These are phyloP conservation scores for Babyrousa celebensis DNA, from an alignment of 2,797 vertebrate genomes.

Conservation along the genomic window DNA sequence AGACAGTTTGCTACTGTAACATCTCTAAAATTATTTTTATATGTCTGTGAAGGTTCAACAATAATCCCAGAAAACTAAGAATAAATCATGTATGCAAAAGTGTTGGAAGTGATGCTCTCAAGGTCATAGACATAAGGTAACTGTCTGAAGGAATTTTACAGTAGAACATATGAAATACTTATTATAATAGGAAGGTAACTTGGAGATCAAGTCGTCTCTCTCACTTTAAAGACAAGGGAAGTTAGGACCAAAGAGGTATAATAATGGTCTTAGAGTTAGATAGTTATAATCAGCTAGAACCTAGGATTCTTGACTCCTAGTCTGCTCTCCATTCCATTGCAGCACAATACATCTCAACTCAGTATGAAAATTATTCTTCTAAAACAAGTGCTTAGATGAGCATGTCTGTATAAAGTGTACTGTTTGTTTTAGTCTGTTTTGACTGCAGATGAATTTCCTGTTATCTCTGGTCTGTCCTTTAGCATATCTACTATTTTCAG, in stretches of 20 bases:
- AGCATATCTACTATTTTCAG: slow-evolving; percentile 67
- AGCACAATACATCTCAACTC: slow-evolving; percentile 9
- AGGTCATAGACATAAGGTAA: neutral
- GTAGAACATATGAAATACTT: slow-evolving; percentile 8
- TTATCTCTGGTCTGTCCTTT: slow-evolving; percentile 46
- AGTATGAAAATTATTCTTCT: slow-evolving; percentile 61
- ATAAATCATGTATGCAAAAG: neutral
- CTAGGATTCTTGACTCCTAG: neutral
- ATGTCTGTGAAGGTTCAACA: slow-evolving; percentile 7
- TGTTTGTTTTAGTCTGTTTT: slow-evolving; percentile 54
- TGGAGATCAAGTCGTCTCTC: slow-evolving; percentile 8
- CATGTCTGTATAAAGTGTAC: neutral
- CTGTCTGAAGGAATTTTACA: slow-evolving; percentile 21
- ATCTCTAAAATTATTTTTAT: slow-evolving; percentile 45
- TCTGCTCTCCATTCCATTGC: neutral
- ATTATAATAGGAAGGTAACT: slow-evolving; percentile 26
- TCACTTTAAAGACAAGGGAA: slow-evolving; percentile 49
- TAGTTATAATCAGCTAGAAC: neutral
- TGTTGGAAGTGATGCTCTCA: slow-evolving; percentile 15
- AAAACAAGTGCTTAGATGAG: slow-evolving; percentile 49
- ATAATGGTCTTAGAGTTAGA: slow-evolving; percentile 42
- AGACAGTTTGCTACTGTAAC: neutral
- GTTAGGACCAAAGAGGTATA: neutral
- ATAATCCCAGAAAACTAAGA: slow-evolving; percentile 3
- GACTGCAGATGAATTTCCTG: neutral